phyloP scores from a whole-genome alignment of 2,797 vertebrate species.

The Centroberyx gerrardi region DNA sequence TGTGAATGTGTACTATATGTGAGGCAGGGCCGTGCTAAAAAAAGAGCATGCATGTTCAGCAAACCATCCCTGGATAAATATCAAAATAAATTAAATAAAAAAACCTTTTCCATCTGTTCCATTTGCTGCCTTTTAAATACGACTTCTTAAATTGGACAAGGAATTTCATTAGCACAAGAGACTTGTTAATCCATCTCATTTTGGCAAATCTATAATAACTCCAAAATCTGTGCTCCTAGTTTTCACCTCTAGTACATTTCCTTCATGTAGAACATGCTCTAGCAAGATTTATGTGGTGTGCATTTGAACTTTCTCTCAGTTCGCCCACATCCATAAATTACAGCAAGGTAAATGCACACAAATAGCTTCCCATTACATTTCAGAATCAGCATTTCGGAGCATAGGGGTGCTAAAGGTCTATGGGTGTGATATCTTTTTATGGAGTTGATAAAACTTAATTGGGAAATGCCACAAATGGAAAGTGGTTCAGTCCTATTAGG shows the following conservation, averaged over 20 bases:
- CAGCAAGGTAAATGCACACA: constrained; percentile 48
- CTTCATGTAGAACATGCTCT: constrained; percentile 50
- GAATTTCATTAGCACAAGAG: constrained; percentile 49
- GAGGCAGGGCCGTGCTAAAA: constrained; percentile 40
- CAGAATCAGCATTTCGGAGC: constrained; percentile 30
- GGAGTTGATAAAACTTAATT: constrained; percentile 29
- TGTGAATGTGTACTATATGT: constrained; percentile 59
- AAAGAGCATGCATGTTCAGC: constrained; percentile 41
- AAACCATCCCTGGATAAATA: constrained; percentile 52
- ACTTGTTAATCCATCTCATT: constrained; percentile 53
- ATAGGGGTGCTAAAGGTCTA: constrained; percentile 26
- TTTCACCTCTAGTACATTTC: constrained; percentile 50
- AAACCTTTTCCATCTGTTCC: constrained; percentile 57
- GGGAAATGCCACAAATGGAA: constrained; percentile 26
- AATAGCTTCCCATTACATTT: constrained; percentile 39
- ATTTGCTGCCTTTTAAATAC: constrained; percentile 54
- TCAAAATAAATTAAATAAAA: constrained; percentile 31
- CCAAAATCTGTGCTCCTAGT: constrained; percentile 41
- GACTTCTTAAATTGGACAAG: constrained; percentile 50
- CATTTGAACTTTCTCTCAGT: constrained; percentile 48
- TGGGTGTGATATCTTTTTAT: constrained; percentile 19
- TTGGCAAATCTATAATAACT: constrained; percentile 24
- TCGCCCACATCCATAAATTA: constrained; percentile 43
- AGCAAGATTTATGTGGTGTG: constrained; percentile 56
- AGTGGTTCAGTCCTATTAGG: constrained; percentile 16